A percentile compares a stretch with the other conserved stretches of the same genome.
Evolutionary conservation across 2,888 invertebrate genomes (phyloP).

Genomic region (Nasonia oneida): DNA sequence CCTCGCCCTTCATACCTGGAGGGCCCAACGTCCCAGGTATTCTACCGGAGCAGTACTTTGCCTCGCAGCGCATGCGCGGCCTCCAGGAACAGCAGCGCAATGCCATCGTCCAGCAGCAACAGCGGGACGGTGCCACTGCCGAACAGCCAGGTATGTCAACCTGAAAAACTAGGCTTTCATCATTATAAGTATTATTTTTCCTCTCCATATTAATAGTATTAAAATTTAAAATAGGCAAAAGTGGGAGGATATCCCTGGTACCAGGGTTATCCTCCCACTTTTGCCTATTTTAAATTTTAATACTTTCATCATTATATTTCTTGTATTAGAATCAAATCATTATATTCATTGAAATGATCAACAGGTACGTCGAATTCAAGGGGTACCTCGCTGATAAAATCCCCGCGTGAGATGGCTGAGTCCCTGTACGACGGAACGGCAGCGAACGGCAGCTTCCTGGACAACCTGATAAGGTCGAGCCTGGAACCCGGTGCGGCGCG

Average conservation of each 20-base stretch:
- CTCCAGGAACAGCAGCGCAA: constrained; percentile 85
- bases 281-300: too few relatives aligned
- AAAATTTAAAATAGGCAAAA: too few relatives aligned
- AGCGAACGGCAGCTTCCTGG: constrained; percentile 89
- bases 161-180: too few relatives aligned
- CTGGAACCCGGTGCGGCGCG: constrained; percentile 83
- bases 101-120: constrained; percentile 72
- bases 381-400: constrained; percentile 79
- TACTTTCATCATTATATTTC: background rate
- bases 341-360: background rate
- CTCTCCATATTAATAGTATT: too few relatives aligned
- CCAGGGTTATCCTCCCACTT: too few relatives aligned
- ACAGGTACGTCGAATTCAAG: constrained; percentile 74
- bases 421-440: constrained; percentile 84
- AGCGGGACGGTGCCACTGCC: constrained; percentile 49
- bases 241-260: too few relatives aligned
- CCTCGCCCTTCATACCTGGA: constrained; percentile 79
- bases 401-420: constrained; percentile 83
- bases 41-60: constrained; percentile 85
- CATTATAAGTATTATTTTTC: background rate
- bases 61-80: constrained; percentile 90
- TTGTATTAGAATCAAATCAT: background rate
- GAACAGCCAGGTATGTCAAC: constrained; percentile 55
- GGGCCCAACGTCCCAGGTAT: constrained; percentile 80
- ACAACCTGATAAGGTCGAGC: constrained; percentile 91